Conservation (phyloP, 1,140 invertebrate species). For the Hirudo medicinalis region DNA sequence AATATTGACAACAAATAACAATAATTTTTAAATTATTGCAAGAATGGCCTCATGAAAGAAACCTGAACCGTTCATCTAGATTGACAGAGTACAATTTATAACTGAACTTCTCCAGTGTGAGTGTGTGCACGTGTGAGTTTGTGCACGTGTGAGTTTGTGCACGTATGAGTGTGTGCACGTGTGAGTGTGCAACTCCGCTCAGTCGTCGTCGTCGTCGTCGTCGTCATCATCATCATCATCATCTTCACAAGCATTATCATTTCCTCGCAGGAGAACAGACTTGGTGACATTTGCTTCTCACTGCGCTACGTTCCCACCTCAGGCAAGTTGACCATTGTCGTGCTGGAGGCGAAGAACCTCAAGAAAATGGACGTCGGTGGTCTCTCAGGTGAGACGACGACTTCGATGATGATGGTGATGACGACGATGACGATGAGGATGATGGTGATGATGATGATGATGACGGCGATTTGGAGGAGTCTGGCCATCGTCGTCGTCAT, state of each 20-base stretch:
- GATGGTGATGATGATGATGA: too few species aligned
- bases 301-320: constrained; percentile 94
- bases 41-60: too few species aligned
- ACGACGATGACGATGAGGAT: too few species aligned
- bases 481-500: not conserved
- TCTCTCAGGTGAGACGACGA: constrained; percentile 61
- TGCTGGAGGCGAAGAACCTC: constrained; percentile 93
- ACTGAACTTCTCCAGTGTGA: constrained; percentile 4
- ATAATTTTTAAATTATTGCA: too few species aligned
- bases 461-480: too few species aligned
- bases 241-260: not conserved
- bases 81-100: too few species aligned
- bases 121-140: constrained; percentile 7
- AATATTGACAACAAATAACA: too few species aligned
- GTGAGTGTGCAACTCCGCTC: constrained; percentile 6
- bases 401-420: too few species aligned
- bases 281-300: constrained; percentile 99
- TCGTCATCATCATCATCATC: not conserved
- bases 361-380: constrained; percentile 99
- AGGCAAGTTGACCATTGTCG: constrained; percentile 92
- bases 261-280: constrained; percentile 58
- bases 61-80: too few species aligned
- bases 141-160: constrained; percentile 6
- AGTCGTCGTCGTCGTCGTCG: too few species aligned
- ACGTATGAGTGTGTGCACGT: constrained; percentile 10